Evolutionary conservation across 2,113 vertebrate genomes (phyloP).

Genomic region (Bos indicus): DNA sequence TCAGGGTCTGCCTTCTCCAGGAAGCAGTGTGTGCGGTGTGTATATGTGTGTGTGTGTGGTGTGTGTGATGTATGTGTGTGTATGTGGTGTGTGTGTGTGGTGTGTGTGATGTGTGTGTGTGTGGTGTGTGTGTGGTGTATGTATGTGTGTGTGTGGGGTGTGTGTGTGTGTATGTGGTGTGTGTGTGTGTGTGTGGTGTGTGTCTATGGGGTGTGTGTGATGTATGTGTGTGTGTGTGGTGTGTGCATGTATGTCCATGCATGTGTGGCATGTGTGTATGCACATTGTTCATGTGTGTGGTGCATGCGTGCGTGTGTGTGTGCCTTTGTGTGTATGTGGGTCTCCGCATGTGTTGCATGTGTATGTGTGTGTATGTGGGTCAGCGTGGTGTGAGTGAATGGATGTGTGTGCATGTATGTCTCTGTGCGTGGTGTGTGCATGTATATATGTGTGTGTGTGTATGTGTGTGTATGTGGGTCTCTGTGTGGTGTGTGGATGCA

Average conservation of each 20-base stretch:
- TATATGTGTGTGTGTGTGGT: not conserved
- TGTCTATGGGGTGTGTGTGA: too few relatives aligned
- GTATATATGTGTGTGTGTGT: not conserved
- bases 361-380: too few relatives aligned
- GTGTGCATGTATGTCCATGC: not conserved
- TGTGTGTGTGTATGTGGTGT: too few relatives aligned
- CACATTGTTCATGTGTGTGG: not conserved
- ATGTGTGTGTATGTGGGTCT: too few relatives aligned
- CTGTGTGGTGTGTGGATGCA: too few relatives aligned
- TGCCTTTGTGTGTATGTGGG: not conserved
- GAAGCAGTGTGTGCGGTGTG: not conserved
- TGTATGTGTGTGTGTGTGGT: not conserved
- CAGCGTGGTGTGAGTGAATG: too few relatives aligned
- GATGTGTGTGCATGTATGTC: not conserved
- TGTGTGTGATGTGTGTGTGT: too few relatives aligned
- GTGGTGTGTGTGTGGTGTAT: not conserved
- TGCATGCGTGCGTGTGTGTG: rapidly evolving
- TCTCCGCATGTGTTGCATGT: too few relatives aligned
- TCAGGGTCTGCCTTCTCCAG: not conserved
- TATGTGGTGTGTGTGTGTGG: not conserved
- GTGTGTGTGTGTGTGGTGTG: rapidly evolving
- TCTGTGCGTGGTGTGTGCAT: not conserved
- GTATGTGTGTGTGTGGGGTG: not conserved
- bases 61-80: rapidly evolving
- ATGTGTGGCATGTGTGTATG: too few relatives aligned